Percentiles rank a stretch among this genome's conserved stretches.
Conservation (phyloP, 2,113 vertebrate species). For the Dipodomys merriami region DNA sequence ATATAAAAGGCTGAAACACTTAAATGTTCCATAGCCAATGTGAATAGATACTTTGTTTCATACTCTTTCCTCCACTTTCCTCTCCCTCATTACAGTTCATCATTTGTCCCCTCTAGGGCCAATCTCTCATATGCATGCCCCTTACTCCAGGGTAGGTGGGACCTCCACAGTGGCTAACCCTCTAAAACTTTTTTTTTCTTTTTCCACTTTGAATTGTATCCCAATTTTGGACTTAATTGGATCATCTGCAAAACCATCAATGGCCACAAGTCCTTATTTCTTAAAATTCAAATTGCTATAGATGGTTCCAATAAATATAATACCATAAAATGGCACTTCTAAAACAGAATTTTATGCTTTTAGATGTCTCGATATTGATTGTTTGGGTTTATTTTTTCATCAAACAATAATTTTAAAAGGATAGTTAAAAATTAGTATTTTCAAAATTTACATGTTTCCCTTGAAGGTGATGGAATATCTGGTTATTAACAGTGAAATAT, state of each 20-base stretch:
- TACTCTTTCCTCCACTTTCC: neutral
- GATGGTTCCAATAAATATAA: slow-evolving; percentile 44
- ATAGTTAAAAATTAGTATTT: slow-evolving; percentile 46
- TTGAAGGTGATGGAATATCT: slow-evolving; percentile 6
- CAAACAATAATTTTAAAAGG: slow-evolving; percentile 49
- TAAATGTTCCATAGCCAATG: slow-evolving; percentile 33
- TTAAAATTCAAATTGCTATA: slow-evolving; percentile 53
- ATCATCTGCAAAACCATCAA: neutral
- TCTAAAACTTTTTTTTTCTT: slow-evolving; percentile 34
- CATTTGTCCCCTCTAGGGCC: neutral
- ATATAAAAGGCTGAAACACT: slow-evolving; percentile 51
- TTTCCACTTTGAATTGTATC: slow-evolving; percentile 1
- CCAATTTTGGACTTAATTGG: slow-evolving; percentile 30
- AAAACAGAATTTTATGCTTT: slow-evolving; percentile 34
- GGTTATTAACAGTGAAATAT: slow-evolving; percentile 35
- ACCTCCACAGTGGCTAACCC: neutral
- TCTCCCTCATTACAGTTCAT: neutral
- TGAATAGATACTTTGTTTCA: slow-evolving; percentile 2
- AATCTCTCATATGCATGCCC: neutral
- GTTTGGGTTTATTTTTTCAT: slow-evolving; percentile 28
- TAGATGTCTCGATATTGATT: slow-evolving; percentile 42
- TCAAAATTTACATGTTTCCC: slow-evolving; percentile 37
- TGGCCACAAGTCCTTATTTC: neutral
- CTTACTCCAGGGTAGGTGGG: neutral
- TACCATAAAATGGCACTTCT: slow-evolving; percentile 45